Percentiles rank a stretch among this genome's conserved stretches.
Conservation (phyloP, 2,888 invertebrate species). For the Coenonympha glycerion region DNA sequence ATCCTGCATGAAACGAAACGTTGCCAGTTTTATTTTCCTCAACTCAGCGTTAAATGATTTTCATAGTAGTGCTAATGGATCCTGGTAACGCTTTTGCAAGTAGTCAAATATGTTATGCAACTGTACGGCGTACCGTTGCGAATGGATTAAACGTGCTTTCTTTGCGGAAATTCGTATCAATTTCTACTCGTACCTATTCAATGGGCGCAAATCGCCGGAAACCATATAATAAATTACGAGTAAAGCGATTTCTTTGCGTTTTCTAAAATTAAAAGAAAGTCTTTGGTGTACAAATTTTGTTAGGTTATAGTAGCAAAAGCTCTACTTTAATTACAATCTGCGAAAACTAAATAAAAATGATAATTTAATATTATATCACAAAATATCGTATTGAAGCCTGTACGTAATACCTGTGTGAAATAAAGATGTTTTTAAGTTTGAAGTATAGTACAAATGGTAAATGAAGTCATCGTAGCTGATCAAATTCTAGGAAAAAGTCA, state of each 20-base stretch:
- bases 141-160: conserved; percentile 21
- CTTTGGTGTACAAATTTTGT: background rate
- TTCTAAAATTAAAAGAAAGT: background rate
- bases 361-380: no score
- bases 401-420: no score
- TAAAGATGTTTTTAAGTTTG: no score
- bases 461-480: no score
- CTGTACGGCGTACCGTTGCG: background rate
- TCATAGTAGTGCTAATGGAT: background rate
- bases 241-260: conserved; percentile 1
- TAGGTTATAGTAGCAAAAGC: background rate
- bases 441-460: no score
- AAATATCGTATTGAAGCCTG: no score
- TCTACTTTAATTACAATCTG: no score
- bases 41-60: background rate
- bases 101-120: conserved; percentile 14
- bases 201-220: conserved; percentile 7
- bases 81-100: conserved; percentile 3
- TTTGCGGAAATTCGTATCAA: conserved; percentile 17
- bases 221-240: conserved; percentile 1
- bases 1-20: no score
- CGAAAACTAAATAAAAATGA: no score
- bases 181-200: conserved; percentile 10
- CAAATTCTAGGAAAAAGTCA: no score
- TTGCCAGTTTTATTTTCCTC: background rate